A percentile compares a stretch with the other conserved stretches of the same genome.
These are phyloP conservation scores for Cephus nigrinus DNA, from an alignment of 2,888 invertebrate species.

Conservation along the genomic window DNA sequence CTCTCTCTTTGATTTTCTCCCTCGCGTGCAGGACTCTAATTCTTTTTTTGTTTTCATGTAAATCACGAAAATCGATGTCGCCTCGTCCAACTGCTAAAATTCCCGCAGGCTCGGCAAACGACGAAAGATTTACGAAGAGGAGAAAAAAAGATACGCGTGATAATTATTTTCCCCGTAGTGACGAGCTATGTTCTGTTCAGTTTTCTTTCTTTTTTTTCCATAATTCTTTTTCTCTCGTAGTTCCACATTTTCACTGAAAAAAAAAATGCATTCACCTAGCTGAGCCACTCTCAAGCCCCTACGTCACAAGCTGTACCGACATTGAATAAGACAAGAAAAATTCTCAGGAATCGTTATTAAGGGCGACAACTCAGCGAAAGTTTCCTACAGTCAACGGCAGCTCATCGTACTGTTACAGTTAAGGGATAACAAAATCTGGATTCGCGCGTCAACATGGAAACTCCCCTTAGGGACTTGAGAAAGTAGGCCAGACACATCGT, in stretches of 20 bases:
- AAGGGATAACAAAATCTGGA: neutral
- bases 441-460: neutral
- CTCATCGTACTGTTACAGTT: neutral
- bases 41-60: neutral
- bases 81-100: neutral
- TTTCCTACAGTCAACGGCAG: neutral
- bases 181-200: neutral
- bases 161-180: neutral
- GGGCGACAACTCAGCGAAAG: neutral
- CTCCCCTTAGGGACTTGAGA: neutral
- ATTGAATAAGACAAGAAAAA: neutral
- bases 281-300: neutral
- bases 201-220: neutral
- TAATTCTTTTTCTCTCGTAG: neutral
- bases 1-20: neutral
- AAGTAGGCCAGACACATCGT: neutral
- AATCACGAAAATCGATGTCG: neutral
- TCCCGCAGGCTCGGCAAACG: constrained; percentile 14
- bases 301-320: neutral
- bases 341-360: neutral
- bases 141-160: neutral
- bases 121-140: constrained; percentile 55
- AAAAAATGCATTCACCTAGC: neutral
- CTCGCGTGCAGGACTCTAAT: no score
- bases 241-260: neutral